Base-by-base conservation (phyloP, 2,888 invertebrate species). In the Parasteatoda lunata region DNA sequence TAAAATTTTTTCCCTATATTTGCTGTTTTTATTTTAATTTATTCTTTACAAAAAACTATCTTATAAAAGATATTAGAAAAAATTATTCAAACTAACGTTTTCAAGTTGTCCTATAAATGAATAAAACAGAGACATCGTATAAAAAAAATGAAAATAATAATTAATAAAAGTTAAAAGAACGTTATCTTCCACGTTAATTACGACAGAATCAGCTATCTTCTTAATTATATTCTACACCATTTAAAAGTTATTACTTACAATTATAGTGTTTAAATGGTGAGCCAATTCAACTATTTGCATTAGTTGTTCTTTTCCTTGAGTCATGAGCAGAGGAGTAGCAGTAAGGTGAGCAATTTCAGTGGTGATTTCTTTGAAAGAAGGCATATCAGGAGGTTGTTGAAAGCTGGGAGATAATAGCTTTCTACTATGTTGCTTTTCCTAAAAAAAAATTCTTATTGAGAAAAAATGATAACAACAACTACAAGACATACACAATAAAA, bases 211-310 rank as follows among this genome's bases (percentile, higher is more conserved):
- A 30, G 30, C 30, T 30, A 30, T 30, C 30, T 30, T 30, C 2
- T 30, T 30, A 30, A 30, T 30, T 30, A 30, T 2, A 30, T 30
- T 30, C 30, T 30, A 30, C 1, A 2, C 30, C 30, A 30, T 30
- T 30, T 30, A 30, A 30, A 30, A 30, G 30, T 30, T 7, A n/a
- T 15, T 48, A 91, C 91, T 90, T 88, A 92, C 92, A 91, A 97
- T 94, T 88, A 97, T 93, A 47, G 96, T 96, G 92, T 97, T 96
- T 72, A 97, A 95, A 90, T 97, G 96, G 92, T 97, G 96, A 70
- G 96, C 96, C 79, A 97, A 93, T 91, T 96, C 95, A 78, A 96
- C 93, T 69, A 96, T 96, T 5, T 96, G 96, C 91, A 95, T 94
- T 90, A 94, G 94, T 90, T 94, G 94, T 90, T 95, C 95, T 89